Evolutionary conservation across 2,888 invertebrate genomes (phyloP), one percentile per base, ranked within the genome.

Genomic region (Siphlonurus alternatus): DNA sequence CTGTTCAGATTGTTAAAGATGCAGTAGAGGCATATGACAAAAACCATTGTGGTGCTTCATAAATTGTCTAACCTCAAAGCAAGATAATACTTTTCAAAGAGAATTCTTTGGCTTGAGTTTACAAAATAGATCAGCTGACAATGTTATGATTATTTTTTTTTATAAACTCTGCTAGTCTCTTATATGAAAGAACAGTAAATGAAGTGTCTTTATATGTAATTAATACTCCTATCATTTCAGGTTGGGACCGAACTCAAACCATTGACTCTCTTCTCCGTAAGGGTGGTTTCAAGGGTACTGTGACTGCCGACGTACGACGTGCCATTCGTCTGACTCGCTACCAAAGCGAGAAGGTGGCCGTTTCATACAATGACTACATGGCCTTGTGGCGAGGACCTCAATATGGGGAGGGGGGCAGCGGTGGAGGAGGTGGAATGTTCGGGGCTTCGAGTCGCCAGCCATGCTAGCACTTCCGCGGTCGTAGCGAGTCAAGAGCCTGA

Each of bases 201-300:
- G n/a, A n/a, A n/a, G n/a, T n/a, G n/a, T n/a, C n/a, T n/a, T n/a
- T n/a, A n/a, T n/a, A n/a, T n/a, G n/a, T n/a, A n/a, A n/a, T n/a
- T n/a, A n/a, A n/a, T n/a, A n/a, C n/a, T n/a, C n/a, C n/a, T n/a
- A n/a, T n/a, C 64, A 66, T 74, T 79, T 23, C 77, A 97, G 97
- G 97, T 71, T 99, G 99, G 99, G 93, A 98, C 83, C 93, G 94
- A 79, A 84, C 92, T 69, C 96, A 98, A 79, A 99, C 99, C 23
- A 95, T 99, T 73, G 98, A 99, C 79, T 95, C 97, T 54, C 80
- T 99, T 67, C 83, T 99, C 68, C 86, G 96, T 70, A 99, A 99
- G 79, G 98, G 97, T 69, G 99, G 99, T 61, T 97, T 87, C 79
- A 93, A 93, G 75, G 91, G 94, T 25, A 78, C 83, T 64, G 93